phyloP scores from a whole-genome alignment of 92 coral and sea anemone species.

The Parazoanthus darwini region DNA sequence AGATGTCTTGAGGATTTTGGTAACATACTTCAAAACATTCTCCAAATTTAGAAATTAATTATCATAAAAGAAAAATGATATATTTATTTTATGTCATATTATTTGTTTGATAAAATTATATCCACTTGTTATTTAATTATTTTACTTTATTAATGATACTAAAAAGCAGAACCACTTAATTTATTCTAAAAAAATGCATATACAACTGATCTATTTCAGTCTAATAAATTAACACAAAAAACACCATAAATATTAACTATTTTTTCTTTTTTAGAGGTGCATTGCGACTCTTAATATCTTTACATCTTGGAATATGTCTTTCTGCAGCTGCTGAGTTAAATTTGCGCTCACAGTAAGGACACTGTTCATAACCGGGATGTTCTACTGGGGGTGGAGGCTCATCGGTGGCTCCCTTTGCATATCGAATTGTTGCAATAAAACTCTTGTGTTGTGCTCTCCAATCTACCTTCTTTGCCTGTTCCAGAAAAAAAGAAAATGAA shows the following conservation, averaged over 20 bases:
- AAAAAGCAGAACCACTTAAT: too few species aligned
- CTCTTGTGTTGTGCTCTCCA: slow-evolving; percentile 90
- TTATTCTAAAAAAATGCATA: not conserved
- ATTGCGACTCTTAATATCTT: slow-evolving; percentile 87
- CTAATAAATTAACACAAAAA: not conserved
- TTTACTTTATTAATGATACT: too few species aligned
- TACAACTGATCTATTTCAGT: not conserved
- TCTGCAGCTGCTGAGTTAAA: slow-evolving; percentile 90
- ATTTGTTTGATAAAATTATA: too few species aligned
- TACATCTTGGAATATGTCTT: slow-evolving; percentile 93
- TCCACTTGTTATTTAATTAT: too few species aligned
- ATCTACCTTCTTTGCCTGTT: slow-evolving; percentile 75
- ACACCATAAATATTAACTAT: slow-evolving; percentile 2
- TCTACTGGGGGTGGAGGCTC: slow-evolving; percentile 78
- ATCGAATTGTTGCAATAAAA: slow-evolving; percentile 92
- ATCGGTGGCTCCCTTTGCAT: slow-evolving; percentile 78
- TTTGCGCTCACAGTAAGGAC: slow-evolving; percentile 91
- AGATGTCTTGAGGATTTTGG: too few species aligned
- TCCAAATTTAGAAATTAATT: too few species aligned
- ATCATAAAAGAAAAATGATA: too few species aligned
- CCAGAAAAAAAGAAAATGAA: not conserved
- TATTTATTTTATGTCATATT: too few species aligned
- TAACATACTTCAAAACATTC: too few species aligned
- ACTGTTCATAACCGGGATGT: slow-evolving; percentile 93
- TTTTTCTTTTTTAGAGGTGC: slow-evolving; percentile 65